phyloP scores from a whole-genome alignment of 2,888 invertebrate genomes.

The Scrobipalpa costella region DNA sequence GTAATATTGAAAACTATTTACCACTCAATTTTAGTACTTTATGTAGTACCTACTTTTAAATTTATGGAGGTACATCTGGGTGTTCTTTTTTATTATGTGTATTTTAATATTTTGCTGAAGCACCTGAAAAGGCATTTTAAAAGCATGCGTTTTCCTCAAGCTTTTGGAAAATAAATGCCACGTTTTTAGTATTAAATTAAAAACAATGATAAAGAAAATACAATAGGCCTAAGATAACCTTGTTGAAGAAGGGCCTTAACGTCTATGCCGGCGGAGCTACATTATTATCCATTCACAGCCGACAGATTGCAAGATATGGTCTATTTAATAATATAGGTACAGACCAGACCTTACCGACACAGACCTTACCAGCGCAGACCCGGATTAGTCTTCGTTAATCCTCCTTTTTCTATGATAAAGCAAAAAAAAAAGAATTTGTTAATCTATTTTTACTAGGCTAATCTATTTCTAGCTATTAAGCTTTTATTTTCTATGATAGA shows the following conservation, averaged over 20 bases:
- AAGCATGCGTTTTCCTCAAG: too few relatives aligned
- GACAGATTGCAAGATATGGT: slow-evolving; percentile 65
- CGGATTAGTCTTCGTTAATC: slow-evolving; percentile 44
- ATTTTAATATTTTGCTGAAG: too few relatives aligned
- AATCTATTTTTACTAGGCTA: too few relatives aligned
- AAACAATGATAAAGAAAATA: background rate
- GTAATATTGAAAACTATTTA: too few relatives aligned
- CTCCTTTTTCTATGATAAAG: slow-evolving; percentile 35
- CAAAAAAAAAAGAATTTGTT: too few relatives aligned
- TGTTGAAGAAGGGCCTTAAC: slow-evolving; percentile 23
- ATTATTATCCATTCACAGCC: slow-evolving; percentile 67
- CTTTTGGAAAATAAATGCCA: too few relatives aligned
- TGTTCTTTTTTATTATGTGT: too few relatives aligned
- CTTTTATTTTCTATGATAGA: too few relatives aligned
- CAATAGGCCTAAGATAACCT: background rate
- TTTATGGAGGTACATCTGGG: too few relatives aligned
- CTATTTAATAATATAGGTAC: slow-evolving; percentile 64
- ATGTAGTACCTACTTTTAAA: too few relatives aligned
- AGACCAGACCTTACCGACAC: slow-evolving; percentile 34
- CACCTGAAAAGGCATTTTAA: too few relatives aligned
- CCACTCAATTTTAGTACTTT: too few relatives aligned
- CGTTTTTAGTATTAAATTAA: background rate
- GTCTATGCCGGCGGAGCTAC: slow-evolving; percentile 45
- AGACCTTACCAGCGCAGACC: slow-evolving; percentile 37
- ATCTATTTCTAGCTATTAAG: background rate